Evolutionary conservation across 1,140 invertebrate genomes (phyloP).

Genomic region (Centruroides sculpturatus): DNA sequence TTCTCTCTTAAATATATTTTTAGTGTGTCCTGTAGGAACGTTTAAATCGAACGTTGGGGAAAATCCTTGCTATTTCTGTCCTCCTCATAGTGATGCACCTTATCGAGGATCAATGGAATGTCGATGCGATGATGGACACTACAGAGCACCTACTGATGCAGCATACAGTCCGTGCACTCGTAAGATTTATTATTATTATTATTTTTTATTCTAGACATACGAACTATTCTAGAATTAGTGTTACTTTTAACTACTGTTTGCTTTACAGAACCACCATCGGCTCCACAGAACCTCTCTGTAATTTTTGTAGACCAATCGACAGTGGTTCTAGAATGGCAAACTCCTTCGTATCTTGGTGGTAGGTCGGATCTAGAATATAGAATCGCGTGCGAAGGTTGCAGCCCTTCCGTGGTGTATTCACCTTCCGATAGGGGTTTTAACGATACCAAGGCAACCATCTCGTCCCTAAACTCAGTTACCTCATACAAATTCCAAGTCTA

Average conservation of each 20-base stretch:
- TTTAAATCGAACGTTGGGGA: slow-evolving; percentile 44
- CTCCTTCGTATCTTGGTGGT: slow-evolving; percentile 60
- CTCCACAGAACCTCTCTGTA: slow-evolving; percentile 74
- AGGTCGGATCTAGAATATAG: slow-evolving; percentile 67
- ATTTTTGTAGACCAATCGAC: slow-evolving; percentile 80
- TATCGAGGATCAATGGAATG: slow-evolving; percentile 69
- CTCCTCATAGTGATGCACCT: slow-evolving; percentile 66
- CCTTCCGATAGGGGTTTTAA: slow-evolving; percentile 68
- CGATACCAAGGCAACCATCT: slow-evolving; percentile 77
- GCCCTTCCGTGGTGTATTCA: slow-evolving; percentile 51
- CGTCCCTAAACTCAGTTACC: slow-evolving; percentile 74
- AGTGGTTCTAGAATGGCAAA: slow-evolving; percentile 74
- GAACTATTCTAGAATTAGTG: no score
- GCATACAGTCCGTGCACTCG: slow-evolving; percentile 74
- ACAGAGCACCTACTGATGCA: slow-evolving; percentile 63
- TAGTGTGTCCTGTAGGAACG: slow-evolving; percentile 50
- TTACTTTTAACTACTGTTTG: background rate
- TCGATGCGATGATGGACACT: slow-evolving; percentile 68
- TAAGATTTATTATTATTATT: slow-evolving; percentile 43
- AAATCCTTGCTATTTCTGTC: slow-evolving; percentile 62
- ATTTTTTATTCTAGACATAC: background rate
- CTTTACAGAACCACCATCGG: slow-evolving; percentile 68
- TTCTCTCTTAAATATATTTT: slow-evolving; percentile 3
- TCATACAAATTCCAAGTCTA: slow-evolving; percentile 81
- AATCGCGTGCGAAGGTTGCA: slow-evolving; percentile 70